Evolutionary conservation across 2,888 invertebrate genomes (phyloP).

Genomic region (Vesta saturnalis): DNA sequence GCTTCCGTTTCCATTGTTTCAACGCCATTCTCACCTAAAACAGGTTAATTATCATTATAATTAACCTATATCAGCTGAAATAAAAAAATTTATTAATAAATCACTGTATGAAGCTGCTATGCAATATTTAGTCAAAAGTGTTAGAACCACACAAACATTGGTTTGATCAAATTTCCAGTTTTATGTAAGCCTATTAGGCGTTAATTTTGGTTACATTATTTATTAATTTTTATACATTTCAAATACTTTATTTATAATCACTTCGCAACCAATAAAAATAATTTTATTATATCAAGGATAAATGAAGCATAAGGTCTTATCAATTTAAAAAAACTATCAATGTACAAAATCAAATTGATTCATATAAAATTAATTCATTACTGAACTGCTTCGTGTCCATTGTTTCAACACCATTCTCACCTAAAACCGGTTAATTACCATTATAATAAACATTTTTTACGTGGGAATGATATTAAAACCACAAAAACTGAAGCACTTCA

Average conservation of each 20-base stretch:
- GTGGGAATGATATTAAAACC: no score
- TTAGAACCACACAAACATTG: constrained; percentile 69
- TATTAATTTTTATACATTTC: neutral
- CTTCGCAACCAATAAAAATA: constrained; percentile 28
- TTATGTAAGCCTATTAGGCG: constrained; percentile 67
- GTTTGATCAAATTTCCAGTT: constrained; percentile 71
- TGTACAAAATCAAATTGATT: no score
- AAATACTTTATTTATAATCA: constrained; percentile 19
- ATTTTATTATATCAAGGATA: neutral
- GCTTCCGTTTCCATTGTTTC: constrained; percentile 11
- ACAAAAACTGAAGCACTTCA: no score
- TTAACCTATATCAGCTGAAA: constrained; percentile 27
- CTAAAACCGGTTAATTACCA: no score
- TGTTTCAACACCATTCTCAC: constrained; percentile 12
- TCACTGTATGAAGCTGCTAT: constrained; percentile 58
- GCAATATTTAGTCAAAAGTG: constrained; percentile 70
- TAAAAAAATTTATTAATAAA: constrained; percentile 26
- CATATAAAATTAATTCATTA: no score
- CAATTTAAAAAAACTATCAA: constrained; percentile 28
- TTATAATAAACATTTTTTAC: no score
- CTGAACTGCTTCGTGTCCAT: constrained; percentile 11
- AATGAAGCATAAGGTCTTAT: constrained; percentile 29
- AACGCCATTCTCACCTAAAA: constrained; percentile 20
- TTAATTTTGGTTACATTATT: constrained; percentile 67
- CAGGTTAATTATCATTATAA: no score